These are phyloP conservation scores for Choloepus didactylus DNA, from an alignment of 2,797 vertebrate genomes.

Conservation along the genomic window DNA sequence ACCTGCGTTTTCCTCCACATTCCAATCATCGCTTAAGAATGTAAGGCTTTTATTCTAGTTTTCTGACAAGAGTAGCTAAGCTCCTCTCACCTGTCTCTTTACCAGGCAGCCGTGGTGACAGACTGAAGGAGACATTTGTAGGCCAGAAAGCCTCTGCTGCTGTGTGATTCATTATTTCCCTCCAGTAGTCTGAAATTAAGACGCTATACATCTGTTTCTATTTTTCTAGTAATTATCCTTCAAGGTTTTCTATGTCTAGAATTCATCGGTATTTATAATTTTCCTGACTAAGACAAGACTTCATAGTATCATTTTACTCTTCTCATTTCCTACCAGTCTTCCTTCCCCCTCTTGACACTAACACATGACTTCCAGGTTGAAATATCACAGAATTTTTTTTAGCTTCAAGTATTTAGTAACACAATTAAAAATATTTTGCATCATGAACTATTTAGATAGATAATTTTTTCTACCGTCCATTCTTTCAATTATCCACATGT, in stretches of 20 bases:
- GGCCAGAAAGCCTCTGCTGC: too few species aligned
- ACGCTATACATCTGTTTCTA: not conserved
- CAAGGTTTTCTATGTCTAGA: not conserved
- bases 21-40: too few species aligned
- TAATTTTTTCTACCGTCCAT: accelerated
- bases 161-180: not conserved
- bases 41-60: too few species aligned
- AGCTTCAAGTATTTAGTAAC: not conserved
- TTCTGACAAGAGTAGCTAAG: too few species aligned
- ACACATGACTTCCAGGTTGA: not conserved
- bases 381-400: not conserved
- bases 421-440: not conserved
- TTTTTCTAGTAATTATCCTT: slow-evolving; percentile 11
- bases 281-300: not conserved
- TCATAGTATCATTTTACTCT: not conserved
- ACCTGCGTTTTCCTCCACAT: too few species aligned
- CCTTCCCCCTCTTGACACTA: not conserved
- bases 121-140: not conserved
- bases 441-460: too few species aligned
- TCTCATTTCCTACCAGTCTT: not conserved
- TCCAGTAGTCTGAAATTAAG: not conserved
- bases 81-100: not conserved
- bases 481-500: accelerated
- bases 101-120: not conserved
- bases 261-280: not conserved